Evolutionary conservation across 2,888 invertebrate genomes (phyloP).

Genomic region (Dendrolimus pini): DNA sequence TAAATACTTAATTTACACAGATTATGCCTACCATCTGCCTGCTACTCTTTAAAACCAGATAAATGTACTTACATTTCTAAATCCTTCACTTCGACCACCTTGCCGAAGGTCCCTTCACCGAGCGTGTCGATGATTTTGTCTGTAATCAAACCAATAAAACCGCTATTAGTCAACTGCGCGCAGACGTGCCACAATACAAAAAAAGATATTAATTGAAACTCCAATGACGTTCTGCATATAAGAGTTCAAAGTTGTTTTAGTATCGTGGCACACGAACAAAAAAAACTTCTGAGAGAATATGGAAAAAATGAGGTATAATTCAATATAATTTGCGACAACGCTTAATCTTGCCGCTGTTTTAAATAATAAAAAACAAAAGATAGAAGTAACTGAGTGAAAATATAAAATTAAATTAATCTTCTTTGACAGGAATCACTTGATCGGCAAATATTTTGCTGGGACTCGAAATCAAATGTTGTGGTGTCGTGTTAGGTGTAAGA

Average conservation of each 20-base stretch:
- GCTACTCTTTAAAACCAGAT: no score
- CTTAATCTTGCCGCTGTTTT: background rate
- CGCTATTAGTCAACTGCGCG: slow-evolving; percentile 41
- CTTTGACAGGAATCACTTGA: slow-evolving; percentile 7
- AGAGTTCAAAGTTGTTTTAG: background rate
- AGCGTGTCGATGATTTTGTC: slow-evolving; percentile 99
- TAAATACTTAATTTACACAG: no score
- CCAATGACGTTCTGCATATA: background rate
- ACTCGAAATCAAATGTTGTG: slow-evolving; percentile 5
- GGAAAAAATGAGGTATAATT: background rate
- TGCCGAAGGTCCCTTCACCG: slow-evolving; percentile 99
- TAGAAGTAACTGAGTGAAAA: background rate
- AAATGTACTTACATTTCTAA: slow-evolving; percentile 88
- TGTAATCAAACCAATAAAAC: slow-evolving; percentile 83
- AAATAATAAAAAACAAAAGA: background rate
- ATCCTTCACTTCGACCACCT: slow-evolving; percentile 99
- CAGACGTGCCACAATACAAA: slow-evolving; percentile 1
- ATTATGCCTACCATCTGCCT: no score
- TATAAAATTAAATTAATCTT: background rate
- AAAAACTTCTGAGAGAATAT: background rate
- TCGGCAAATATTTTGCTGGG: slow-evolving; percentile 6
- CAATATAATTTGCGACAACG: background rate
- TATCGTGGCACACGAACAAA: background rate
- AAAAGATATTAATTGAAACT: background rate
- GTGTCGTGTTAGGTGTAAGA: background rate